phyloP scores from a whole-genome alignment of 2,888 invertebrate genomes.

The Thalpophila matura region DNA sequence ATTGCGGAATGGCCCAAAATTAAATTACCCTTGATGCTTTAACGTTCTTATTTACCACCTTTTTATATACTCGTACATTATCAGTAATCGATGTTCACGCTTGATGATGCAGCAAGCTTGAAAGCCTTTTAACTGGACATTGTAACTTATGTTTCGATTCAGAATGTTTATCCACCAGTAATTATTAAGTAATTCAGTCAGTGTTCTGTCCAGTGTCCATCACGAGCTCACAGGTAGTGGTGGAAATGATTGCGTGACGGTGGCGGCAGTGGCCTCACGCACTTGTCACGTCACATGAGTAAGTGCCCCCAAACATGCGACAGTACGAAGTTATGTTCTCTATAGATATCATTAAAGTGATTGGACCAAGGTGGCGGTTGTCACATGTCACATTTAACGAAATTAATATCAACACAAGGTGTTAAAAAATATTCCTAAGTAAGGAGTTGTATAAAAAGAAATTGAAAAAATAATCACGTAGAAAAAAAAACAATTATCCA shows the following conservation, averaged over 20 bases:
- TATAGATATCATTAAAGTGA: neutral
- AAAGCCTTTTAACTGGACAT: constrained; percentile 7
- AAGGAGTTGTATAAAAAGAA: too few relatives aligned
- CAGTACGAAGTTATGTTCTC: neutral
- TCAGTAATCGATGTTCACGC: constrained; percentile 1
- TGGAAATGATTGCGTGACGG: constrained; percentile 16
- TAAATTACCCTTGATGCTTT: constrained; percentile 20
- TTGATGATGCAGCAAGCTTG: neutral
- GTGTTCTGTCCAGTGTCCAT: neutral
- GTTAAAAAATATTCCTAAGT: too few relatives aligned
- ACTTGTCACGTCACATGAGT: constrained; percentile 25
- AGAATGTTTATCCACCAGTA: neutral
- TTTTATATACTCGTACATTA: constrained; percentile 31
- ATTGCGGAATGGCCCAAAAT: constrained; percentile 15
- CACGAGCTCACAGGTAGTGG: neutral
- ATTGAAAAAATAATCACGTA: too few relatives aligned
- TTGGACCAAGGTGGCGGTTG: too few relatives aligned
- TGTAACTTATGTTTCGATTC: neutral
- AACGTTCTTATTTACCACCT: neutral
- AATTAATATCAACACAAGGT: too few relatives aligned
- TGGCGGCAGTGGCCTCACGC: constrained; percentile 14
- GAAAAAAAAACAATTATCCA: too few relatives aligned
- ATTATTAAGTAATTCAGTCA: too few relatives aligned
- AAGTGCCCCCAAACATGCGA: constrained; percentile 29
- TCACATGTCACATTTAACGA: too few relatives aligned